A percentile compares a stretch with the other conserved stretches of the same genome.
Conservation (phyloP, 2,113 vertebrate genomes). For the Glaucomys volans region DNA sequence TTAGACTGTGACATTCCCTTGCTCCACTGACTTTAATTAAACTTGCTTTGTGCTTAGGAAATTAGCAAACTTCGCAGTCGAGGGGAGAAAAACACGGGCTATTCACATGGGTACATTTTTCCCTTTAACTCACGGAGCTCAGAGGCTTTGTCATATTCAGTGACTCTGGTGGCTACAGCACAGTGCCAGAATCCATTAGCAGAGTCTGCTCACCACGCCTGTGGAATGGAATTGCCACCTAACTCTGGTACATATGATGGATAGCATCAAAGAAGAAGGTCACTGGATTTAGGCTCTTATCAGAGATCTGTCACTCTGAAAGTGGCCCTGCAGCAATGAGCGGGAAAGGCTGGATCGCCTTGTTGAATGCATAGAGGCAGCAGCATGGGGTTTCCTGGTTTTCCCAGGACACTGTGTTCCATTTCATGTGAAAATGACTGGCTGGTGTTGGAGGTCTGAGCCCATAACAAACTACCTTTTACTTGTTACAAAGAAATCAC, state of each 20-base stretch:
- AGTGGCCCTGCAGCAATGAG: constrained; percentile 56
- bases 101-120: constrained; percentile 44
- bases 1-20: constrained; percentile 81
- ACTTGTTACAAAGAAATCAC: constrained; percentile 76
- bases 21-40: constrained; percentile 86
- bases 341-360: constrained; percentile 1
- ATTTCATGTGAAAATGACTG: constrained; percentile 61
- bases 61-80: constrained; percentile 78
- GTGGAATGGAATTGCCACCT: constrained; percentile 42
- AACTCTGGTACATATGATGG: constrained; percentile 14
- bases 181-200: constrained; percentile 62
- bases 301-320: constrained; percentile 63
- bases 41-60: constrained; percentile 79
- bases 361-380: background rate
- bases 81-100: constrained; percentile 64
- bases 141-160: constrained; percentile 48
- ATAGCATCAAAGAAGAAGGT: constrained; percentile 64
- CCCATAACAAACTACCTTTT: constrained; percentile 77
- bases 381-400: background rate
- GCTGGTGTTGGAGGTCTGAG: constrained; percentile 60
- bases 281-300: constrained; percentile 60
- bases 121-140: constrained; percentile 60
- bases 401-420: constrained; percentile 30
- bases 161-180: background rate
- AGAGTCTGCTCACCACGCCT: background rate